Base-by-base conservation (phyloP, 2,888 invertebrate genomes). In the Amphipoea lucens region DNA sequence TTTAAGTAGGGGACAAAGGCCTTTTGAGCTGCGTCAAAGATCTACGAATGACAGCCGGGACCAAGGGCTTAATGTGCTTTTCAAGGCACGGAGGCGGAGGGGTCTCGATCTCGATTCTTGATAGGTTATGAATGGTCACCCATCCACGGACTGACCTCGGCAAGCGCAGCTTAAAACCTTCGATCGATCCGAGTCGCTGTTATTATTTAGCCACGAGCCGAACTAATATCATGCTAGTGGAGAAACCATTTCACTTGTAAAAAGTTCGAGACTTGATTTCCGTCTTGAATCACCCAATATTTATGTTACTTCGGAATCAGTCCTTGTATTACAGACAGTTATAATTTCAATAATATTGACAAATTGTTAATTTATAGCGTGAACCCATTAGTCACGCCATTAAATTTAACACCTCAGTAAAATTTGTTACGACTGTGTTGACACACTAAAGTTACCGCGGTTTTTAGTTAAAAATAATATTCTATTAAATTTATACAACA, bases 371-470 rank as follows among this genome's bases (percentile, higher is more conserved):
- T 77, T 77, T 54, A 63, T 45, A 36, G 68, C 62, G 42, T 68
- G 36, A 62, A 77, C 4, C 51, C 68, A 63, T 63, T 77, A 63
- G 62, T 77, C 68, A 45, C 2, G n/a, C 14, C 7, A 45, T 60
- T 60, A 78, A 68, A 63, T 63, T 62, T 78, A 62, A 77, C 29
- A n/a, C 29, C 23, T 9, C 78, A n/a, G 36, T 78, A 68, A 78
- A 78, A 78, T 23, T 45, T 77, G 23, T 77, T 45, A 62, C 51
- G 40, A 40, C 57, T 66, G 14, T 51, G 29, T 78, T 77, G 60
- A 51, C 62, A 36, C 78, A 62, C 60, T 60, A 17, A 7, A 23
- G 40, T 14, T 45, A 12, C 6, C 14, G 48, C 40, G 3, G 57
- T 20, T 51, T 63, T 36, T 17, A 9, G 48, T 57, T n/a, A 5